Evolutionary conservation across 2,888 invertebrate species (phyloP).

Genomic region (Enoplolaimus lenunculus): DNA sequence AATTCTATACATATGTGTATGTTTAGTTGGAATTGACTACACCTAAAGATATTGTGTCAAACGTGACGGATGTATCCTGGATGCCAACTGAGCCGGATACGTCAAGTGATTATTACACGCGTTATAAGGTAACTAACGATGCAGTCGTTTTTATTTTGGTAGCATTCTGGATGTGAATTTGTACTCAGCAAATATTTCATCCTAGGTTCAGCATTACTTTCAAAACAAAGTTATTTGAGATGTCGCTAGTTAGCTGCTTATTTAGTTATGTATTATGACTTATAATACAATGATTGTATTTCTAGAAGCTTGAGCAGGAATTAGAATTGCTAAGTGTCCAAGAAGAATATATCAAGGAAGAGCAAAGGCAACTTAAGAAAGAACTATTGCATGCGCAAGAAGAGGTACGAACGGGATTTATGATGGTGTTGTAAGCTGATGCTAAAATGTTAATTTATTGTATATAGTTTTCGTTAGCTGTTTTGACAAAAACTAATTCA

Average conservation of each 20-base stretch:
- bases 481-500: no score
- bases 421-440: no score
- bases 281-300: no score
- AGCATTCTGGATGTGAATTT: no score
- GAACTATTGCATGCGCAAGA: constrained; percentile 93
- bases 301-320: constrained; percentile 80
- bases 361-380: constrained; percentile 92
- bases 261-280: no score
- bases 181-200: no score
- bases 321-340: constrained; percentile 93
- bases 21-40: background rate
- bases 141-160: no score
- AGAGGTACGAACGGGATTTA: constrained; percentile 37
- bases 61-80: background rate
- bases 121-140: constrained; percentile 16
- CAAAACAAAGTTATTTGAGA: no score
- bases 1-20: background rate
- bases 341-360: constrained; percentile 98
- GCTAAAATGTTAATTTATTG: no score
- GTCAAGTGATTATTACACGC: background rate
- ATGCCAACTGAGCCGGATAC: background rate
- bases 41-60: background rate
- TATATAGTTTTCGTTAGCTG: no score
- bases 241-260: no score
- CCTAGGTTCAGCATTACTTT: no score